Evolutionary conservation across 2,113 vertebrate genomes (phyloP), one percentile per base, ranked within the genome.

Genomic region (Lota lota): DNA sequence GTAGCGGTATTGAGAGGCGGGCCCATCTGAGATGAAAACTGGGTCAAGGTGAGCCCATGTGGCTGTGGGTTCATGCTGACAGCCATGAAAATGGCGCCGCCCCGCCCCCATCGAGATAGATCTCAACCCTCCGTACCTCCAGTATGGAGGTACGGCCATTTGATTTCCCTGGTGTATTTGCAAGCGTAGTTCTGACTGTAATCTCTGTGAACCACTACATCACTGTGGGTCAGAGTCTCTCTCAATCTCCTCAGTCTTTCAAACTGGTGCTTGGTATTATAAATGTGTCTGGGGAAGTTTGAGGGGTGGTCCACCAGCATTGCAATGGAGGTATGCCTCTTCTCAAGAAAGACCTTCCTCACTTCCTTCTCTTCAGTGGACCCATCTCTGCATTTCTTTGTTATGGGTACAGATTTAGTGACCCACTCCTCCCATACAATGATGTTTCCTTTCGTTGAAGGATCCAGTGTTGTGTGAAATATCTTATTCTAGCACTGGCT

Each of bases 11-110:
- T 79, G 77, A 22, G 75, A 77, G 28, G 69, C 75, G 12, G 64
- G 75, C n/a, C 72, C 72, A 66, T 73, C 74, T 75, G 72, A 78
- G 16, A 75, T 72, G 16, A 83, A 80, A 33, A 70, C 74, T 4
- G 74, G 78, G 22, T 76, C 70, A 69, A 76, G 57, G 8, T 71
- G 70, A 70, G 70, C 63, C 70, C 74, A 80, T 73, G 67, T 80
- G 57, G 70, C 68, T 21, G n/a, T 51, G 4, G 71, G 36, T 14
- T 0, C 64, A 70, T 67, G 74, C 64, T 70, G 74, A 76, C 12
- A 56, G 58, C 64, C 61, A 76, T n/a, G n/a, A n/a, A n/a, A n/a
- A n/a, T n/a, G n/a, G n/a, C n/a, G n/a, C n/a, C n/a, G n/a, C 61
- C 20, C 36, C 57, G 18, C 50, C 58, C 24, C 63, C 62, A 72